phyloP scores from a whole-genome alignment of 2,888 invertebrate species.

The Notodonta ziczac region DNA sequence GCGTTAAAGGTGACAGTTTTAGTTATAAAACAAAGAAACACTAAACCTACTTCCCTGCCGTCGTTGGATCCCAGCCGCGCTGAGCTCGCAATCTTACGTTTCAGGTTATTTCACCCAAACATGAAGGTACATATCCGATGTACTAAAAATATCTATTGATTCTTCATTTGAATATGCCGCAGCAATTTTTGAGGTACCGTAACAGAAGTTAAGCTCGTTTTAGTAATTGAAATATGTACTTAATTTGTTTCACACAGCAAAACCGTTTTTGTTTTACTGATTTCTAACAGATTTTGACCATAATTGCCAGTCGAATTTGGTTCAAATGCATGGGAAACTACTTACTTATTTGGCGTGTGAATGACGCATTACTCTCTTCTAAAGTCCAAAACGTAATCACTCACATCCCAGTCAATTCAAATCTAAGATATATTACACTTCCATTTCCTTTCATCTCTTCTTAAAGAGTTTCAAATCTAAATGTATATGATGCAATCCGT shows the following conservation, averaged over 20 bases:
- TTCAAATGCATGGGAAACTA: too few relatives aligned
- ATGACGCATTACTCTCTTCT: too few relatives aligned
- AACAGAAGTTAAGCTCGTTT: neutral
- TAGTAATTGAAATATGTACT: too few relatives aligned
- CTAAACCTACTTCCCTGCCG: neutral
- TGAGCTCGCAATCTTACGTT: slow-evolving; percentile 1
- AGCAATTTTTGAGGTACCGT: neutral
- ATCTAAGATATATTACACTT: neutral
- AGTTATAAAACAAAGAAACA: neutral
- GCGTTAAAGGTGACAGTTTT: neutral
- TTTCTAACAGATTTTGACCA: too few relatives aligned
- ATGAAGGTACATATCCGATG: slow-evolving; percentile 10
- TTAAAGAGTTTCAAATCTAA: neutral
- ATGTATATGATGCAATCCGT: neutral
- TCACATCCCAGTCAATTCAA: too few relatives aligned
- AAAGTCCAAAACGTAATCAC: too few relatives aligned
- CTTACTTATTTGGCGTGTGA: too few relatives aligned
- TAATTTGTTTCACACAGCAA: too few relatives aligned
- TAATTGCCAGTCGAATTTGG: too few relatives aligned
- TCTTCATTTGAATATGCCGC: slow-evolving; percentile 9
- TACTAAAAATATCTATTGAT: slow-evolving; percentile 31
- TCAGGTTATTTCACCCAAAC: slow-evolving; percentile 11
- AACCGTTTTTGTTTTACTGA: too few relatives aligned
- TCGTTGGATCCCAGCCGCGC: neutral
- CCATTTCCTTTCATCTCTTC: neutral